Evolutionary conservation across 2,113 vertebrate genomes (phyloP).

Genomic region (Thalassarche chlororhynchos): DNA sequence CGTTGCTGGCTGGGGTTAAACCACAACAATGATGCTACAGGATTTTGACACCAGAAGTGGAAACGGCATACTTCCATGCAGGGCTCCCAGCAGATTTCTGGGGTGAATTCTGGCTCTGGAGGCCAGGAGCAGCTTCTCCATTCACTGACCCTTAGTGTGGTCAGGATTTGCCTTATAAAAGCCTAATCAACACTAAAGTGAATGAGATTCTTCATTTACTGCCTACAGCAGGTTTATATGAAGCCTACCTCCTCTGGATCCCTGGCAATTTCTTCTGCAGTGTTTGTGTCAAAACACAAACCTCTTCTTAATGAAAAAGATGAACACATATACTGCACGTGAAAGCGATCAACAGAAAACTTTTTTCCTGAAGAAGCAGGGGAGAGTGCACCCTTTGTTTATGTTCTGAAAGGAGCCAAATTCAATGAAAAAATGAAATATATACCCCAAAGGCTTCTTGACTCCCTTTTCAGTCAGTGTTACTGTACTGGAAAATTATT

Average conservation of each 20-base stretch:
- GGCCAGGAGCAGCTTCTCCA: not conserved
- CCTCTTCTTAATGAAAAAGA: not conserved
- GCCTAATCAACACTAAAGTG: not conserved
- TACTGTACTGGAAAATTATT: conserved; percentile 1
- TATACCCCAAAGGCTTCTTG: not conserved
- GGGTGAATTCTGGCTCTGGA: not conserved
- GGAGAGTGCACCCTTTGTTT: not conserved
- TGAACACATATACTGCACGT: not conserved
- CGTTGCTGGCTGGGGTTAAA: no score
- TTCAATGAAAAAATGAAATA: conserved; percentile 12
- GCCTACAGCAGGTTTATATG: not conserved
- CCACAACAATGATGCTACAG: not conserved
- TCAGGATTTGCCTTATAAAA: not conserved
- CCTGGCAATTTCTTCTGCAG: not conserved
- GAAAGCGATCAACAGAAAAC: not conserved
- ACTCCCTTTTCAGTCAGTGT: not conserved
- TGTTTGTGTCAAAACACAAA: not conserved
- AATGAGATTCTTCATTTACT: not conserved
- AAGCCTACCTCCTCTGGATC: not conserved
- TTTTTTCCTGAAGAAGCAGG: not conserved
- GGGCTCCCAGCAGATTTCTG: not conserved
- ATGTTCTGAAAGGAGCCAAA: not conserved
- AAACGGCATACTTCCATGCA: not conserved
- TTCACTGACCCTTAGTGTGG: not conserved
- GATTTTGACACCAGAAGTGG: not conserved